Conservation (phyloP, 2,797 vertebrate genomes). For the Decapterus maruadsi region DNA sequence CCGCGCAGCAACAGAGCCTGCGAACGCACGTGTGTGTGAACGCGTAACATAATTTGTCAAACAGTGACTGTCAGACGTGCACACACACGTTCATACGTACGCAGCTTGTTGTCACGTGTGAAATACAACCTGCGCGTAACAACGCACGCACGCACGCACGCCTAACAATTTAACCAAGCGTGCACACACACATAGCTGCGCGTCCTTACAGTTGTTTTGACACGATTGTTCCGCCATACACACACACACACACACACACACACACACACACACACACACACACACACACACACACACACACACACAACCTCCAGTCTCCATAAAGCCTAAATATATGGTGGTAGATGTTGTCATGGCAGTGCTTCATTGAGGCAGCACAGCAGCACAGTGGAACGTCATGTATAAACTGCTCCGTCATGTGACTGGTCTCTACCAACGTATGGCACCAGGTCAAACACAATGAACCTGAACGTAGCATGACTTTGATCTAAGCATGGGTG, state of each 20-base stretch:
- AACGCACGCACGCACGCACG: no score
- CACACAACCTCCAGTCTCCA: not conserved
- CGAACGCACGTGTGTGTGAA: no score
- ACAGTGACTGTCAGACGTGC: no score
- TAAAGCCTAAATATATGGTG: constrained; percentile 10
- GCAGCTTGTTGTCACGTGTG: no score
- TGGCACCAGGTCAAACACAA: not conserved
- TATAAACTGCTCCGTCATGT: not conserved
- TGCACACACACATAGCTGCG: no score
- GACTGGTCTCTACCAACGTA: not conserved
- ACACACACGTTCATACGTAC: no score
- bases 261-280: not conserved
- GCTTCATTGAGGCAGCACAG: not conserved
- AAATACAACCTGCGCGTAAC: no score
- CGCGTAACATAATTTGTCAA: no score
- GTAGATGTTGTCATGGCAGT: not conserved
- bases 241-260: not conserved
- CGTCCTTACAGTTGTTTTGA: no score
- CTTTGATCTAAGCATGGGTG: not conserved
- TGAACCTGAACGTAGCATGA: not conserved
- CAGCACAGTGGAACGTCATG: not conserved
- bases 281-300: not conserved
- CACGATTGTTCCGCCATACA: no score
- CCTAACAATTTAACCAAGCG: no score
- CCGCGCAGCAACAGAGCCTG: no score